A percentile compares a stretch with the other conserved stretches of the same genome.
These are phyloP conservation scores for Catharus ustulatus DNA, from an alignment of 2,797 vertebrate genomes.

Conservation along the genomic window DNA sequence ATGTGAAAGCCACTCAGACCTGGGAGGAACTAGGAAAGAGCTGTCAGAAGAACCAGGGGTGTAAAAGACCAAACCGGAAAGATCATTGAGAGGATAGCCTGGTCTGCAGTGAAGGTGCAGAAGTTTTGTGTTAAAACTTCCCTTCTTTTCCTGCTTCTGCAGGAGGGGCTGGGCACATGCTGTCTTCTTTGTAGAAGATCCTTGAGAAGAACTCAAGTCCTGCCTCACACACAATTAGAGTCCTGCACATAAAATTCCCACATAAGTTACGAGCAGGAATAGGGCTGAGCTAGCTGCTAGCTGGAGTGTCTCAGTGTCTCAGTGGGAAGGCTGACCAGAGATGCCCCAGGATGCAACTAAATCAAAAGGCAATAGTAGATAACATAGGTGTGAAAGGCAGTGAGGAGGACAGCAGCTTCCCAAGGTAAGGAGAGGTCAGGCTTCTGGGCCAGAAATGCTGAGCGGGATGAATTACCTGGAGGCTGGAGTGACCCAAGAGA, in stretches of 20 bases:
- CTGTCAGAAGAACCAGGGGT: not conserved
- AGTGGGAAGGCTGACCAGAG: not conserved
- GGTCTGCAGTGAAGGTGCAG: not conserved
- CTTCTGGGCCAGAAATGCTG: not conserved
- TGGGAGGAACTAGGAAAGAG: not conserved
- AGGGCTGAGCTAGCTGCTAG: not conserved
- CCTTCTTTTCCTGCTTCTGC: not conserved
- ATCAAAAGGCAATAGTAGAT: not conserved
- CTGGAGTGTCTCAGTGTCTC: not conserved
- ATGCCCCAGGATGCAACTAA: not conserved
- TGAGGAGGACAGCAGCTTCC: not conserved
- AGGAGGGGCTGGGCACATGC: not conserved
- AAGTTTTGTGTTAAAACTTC: not conserved
- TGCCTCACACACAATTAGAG: not conserved
- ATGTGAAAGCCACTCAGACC: not conserved
- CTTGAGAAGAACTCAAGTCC: not conserved
- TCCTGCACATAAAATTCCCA: not conserved
- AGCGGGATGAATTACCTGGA: not conserved
- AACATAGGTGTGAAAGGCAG: not conserved
- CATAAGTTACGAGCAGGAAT: accelerated
- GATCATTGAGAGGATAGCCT: not conserved
- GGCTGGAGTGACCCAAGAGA: not conserved
- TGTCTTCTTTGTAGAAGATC: not conserved
- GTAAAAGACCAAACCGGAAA: not conserved
- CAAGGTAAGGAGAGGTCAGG: not conserved